Evolutionary conservation across 2,113 vertebrate genomes (phyloP).

Genomic region (Galeopterus variegatus): DNA sequence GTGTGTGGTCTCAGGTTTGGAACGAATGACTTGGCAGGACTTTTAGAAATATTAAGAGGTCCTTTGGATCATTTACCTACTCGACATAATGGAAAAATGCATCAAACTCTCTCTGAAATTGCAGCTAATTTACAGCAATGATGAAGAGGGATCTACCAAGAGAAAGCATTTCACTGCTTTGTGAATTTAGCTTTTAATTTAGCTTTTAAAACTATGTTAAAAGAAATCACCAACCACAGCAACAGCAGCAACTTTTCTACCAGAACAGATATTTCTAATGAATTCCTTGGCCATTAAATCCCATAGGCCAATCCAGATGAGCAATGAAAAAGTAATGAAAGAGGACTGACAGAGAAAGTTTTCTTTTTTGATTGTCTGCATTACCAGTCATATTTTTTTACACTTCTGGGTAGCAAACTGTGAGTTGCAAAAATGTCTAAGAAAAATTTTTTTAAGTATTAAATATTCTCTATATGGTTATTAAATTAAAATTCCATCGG

Average conservation of each 20-base stretch:
- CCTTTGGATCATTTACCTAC: background rate
- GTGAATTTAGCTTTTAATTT: background rate
- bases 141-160: background rate
- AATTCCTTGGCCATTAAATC: slow-evolving; percentile 43
- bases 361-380: slow-evolving; percentile 8
- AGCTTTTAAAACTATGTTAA: slow-evolving; percentile 19
- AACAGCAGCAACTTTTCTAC: slow-evolving; percentile 24
- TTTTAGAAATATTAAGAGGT: slow-evolving; percentile 34
- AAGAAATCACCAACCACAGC: slow-evolving; percentile 31
- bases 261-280: slow-evolving; percentile 58
- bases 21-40: slow-evolving; percentile 36
- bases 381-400: slow-evolving; percentile 22
- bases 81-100: slow-evolving; percentile 41
- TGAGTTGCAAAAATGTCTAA: background rate
- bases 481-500: slow-evolving; percentile 61
- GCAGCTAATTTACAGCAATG: background rate
- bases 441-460: slow-evolving; percentile 12
- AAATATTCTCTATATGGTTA: background rate
- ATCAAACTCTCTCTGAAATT: background rate
- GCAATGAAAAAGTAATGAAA: slow-evolving; percentile 23
- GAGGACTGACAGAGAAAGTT: background rate
- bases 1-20: slow-evolving; percentile 73
- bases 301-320: background rate
- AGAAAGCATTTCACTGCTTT: background rate
- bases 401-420: slow-evolving; percentile 14